Conservation (phyloP, 2,113 vertebrate genomes). For the Hemibagrus wyckioides region DNA sequence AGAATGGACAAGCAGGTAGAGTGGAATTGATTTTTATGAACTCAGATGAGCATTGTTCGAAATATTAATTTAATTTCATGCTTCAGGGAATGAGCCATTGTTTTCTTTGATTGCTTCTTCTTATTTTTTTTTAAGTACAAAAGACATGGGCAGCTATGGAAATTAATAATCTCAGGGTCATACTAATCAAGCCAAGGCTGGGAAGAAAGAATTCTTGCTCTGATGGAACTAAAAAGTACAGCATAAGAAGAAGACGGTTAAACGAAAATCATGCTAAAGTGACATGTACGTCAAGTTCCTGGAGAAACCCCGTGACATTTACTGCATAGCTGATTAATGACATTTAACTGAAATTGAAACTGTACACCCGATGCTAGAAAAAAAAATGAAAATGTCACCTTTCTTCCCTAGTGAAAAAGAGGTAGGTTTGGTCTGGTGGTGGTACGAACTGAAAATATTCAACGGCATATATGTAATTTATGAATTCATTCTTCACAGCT, state of each 20-base stretch:
- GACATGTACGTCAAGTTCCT: neutral
- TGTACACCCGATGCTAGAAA: slow-evolving; percentile 3
- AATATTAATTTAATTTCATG: slow-evolving; percentile 53
- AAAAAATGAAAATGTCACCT: slow-evolving; percentile 34
- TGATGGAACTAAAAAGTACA: neutral
- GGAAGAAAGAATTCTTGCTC: neutral
- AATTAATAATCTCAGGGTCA: slow-evolving; percentile 43
- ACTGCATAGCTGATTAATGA: slow-evolving; percentile 39
- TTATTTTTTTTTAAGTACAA: slow-evolving; percentile 31
- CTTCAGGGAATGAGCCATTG: slow-evolving; percentile 36
- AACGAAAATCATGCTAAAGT: slow-evolving; percentile 4
- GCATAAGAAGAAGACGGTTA: slow-evolving; percentile 23
- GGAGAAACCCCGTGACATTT: slow-evolving; percentile 37
- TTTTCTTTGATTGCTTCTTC: slow-evolving; percentile 31
- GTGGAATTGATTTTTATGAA: slow-evolving; percentile 54
- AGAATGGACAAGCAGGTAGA: slow-evolving; percentile 32
- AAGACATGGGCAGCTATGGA: slow-evolving; percentile 46
- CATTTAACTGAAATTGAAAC: slow-evolving; percentile 46
- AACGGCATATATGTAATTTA: neutral
- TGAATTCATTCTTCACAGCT: neutral
- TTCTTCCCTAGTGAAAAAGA: slow-evolving; percentile 20
- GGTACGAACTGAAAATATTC: neutral
- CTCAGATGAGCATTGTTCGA: slow-evolving; percentile 45
- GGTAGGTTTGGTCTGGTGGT: neutral
- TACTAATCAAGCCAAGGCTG: slow-evolving; percentile 13